A percentile compares a stretch with the other conserved stretches of the same genome.
Evolutionary conservation across 2,113 vertebrate species (phyloP).

Genomic region (Burhinus oedicnemus): DNA sequence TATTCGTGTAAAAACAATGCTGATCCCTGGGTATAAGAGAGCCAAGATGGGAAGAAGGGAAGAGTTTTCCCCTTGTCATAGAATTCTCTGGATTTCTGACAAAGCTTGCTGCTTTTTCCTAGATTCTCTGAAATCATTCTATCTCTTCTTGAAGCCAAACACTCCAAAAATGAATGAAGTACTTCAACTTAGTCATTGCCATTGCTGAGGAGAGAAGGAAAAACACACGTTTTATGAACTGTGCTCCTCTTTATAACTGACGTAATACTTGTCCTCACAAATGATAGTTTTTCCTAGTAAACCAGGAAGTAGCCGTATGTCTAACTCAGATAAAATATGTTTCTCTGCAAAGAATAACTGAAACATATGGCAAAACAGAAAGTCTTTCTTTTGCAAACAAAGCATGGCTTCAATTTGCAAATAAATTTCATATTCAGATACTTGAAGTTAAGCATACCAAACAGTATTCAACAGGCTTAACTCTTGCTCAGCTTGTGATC

Average conservation of each 20-base stretch:
- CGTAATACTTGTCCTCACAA: not conserved
- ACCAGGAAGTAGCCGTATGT: not conserved
- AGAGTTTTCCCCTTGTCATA: not conserved
- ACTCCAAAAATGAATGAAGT: not conserved
- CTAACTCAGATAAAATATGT: not conserved
- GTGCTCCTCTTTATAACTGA: not conserved
- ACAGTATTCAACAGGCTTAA: not conserved
- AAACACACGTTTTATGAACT: not conserved
- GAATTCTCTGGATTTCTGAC: not conserved
- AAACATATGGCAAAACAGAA: not conserved
- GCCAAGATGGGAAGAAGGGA: not conserved
- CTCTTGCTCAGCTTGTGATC: not conserved
- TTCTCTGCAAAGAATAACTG: not conserved
- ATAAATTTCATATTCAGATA: not conserved
- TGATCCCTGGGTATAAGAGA: not conserved
- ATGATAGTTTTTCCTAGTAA: not conserved
- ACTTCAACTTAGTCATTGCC: not conserved
- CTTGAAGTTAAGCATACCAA: not conserved
- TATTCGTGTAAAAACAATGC: not conserved
- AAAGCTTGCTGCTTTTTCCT: not conserved
- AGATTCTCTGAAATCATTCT: not conserved
- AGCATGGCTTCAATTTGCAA: not conserved
- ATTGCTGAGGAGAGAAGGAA: not conserved
- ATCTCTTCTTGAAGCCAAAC: not conserved
- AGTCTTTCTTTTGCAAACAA: not conserved